Percentiles rank a stretch among this genome's conserved stretches.
These are phyloP conservation scores for Philhelius pedissequus DNA, from an alignment of 2,888 invertebrate genomes.

Conservation along the genomic window DNA sequence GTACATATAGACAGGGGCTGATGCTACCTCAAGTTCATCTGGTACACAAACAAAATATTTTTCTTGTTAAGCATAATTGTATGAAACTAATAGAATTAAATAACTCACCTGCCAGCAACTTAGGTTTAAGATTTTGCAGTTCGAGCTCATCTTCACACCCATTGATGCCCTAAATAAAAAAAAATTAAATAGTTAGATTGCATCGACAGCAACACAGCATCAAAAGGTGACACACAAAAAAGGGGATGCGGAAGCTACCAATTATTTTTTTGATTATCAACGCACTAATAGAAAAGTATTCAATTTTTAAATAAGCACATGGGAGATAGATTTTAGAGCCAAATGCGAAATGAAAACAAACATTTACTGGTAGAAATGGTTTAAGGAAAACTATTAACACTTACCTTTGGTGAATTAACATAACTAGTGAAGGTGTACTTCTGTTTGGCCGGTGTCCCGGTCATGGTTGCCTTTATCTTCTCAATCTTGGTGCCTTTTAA, in stretches of 20 bases:
- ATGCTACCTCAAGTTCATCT: slow-evolving; percentile 87
- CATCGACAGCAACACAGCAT: neutral
- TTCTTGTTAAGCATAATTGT: neutral
- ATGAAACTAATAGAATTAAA: neutral
- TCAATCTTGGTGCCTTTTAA: slow-evolving; percentile 53
- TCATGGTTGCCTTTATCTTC: slow-evolving; percentile 65
- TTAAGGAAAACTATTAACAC: neutral
- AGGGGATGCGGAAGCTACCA: slow-evolving; percentile 50
- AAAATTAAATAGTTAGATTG: neutral
- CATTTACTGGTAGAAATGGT: neutral
- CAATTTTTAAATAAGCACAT: neutral
- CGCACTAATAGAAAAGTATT: neutral
- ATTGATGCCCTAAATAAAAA: slow-evolving; percentile 38
- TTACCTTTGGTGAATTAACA: slow-evolving; percentile 60
- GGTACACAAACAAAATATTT: neutral
- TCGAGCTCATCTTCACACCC: slow-evolving; percentile 46
- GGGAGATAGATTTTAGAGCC: neutral
- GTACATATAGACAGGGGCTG: slow-evolving; percentile 92
- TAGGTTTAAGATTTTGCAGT: slow-evolving; percentile 50
- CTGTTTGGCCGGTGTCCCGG: slow-evolving; percentile 67
- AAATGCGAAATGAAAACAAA: neutral
- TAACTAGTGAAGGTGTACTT: slow-evolving; percentile 65
- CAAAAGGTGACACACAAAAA: slow-evolving; percentile 21
- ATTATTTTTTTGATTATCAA: slow-evolving; percentile 40
- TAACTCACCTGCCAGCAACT: slow-evolving; percentile 50